Percentiles rank a stretch among this genome's conserved stretches.
Conservation (phyloP, 2,888 invertebrate species). For the Coelopa pilipes region DNA sequence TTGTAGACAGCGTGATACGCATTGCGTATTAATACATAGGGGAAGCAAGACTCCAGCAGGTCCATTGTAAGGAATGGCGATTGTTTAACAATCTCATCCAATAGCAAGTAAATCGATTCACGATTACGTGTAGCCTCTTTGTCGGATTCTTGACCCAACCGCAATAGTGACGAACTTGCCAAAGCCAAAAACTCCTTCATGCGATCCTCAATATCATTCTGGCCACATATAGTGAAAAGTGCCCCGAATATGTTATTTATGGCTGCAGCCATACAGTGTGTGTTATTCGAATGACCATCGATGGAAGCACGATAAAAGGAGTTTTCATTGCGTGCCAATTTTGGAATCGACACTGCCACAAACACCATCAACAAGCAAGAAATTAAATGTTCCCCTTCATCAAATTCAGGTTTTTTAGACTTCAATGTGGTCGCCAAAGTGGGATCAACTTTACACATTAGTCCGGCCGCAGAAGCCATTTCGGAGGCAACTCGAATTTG, state of each 20-base stretch:
- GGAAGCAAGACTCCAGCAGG: conserved; percentile 97
- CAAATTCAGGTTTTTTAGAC: conserved; percentile 86
- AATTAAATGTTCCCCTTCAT: conserved; percentile 91
- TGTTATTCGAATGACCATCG: conserved; percentile 97
- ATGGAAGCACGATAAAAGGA: conserved; percentile 89
- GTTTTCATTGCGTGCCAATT: conserved; percentile 88
- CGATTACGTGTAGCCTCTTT: conserved; percentile 93
- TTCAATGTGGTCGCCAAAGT: conserved; percentile 90
- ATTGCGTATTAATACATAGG: conserved; percentile 96
- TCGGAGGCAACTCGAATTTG: conserved; percentile 92
- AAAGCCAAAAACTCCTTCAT: conserved; percentile 95
- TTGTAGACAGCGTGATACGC: conserved; percentile 98
- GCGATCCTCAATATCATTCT: conserved; percentile 95
- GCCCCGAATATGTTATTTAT: conserved; percentile 97
- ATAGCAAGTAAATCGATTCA: conserved; percentile 94
- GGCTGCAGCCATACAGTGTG: conserved; percentile 97
- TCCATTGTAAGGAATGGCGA: conserved; percentile 99
- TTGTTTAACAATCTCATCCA: conserved; percentile 98
- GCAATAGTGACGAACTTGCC: conserved; percentile 93
- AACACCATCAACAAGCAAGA: conserved; percentile 98
- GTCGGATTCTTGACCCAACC: conserved; percentile 95
- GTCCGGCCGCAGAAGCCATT: conserved; percentile 96
- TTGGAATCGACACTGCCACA: conserved; percentile 96
- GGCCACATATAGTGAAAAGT: conserved; percentile 94
- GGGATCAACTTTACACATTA: conserved; percentile 94